These are phyloP conservation scores for Megaleporinus macrocephalus DNA, from an alignment of 2,113 vertebrate species.

Conservation along the genomic window DNA sequence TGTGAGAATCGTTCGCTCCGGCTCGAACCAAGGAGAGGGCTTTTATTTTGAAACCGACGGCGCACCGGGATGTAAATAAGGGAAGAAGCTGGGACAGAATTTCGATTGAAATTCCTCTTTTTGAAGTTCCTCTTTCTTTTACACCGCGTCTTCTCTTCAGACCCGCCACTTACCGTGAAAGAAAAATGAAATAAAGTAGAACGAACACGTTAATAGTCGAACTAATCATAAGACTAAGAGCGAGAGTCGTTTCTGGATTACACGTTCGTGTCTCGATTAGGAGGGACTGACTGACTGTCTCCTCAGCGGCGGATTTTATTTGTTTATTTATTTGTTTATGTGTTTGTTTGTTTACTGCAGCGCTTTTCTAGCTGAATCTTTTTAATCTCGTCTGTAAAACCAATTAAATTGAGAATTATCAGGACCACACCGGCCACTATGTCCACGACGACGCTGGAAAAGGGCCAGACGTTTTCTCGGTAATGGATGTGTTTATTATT, in stretches of 20 bases:
- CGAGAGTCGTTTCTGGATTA: neutral
- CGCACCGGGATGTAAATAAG: neutral
- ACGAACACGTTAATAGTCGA: neutral
- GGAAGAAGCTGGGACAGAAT: neutral
- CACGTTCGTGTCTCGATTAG: too few species aligned
- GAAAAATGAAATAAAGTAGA: neutral
- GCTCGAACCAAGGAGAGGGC: neutral
- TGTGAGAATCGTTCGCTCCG: too few species aligned
- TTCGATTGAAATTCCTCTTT: neutral
- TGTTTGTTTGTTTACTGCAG: neutral
- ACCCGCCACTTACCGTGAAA: too few species aligned
- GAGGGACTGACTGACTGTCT: neutral
- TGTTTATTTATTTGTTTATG: neutral
- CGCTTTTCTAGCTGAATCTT: neutral
- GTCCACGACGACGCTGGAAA: constrained; percentile 19
- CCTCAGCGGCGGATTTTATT: neutral
- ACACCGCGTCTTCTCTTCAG: neutral
- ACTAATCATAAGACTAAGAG: neutral
- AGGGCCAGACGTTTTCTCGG: constrained; percentile 12
- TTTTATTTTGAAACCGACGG: constrained; percentile 3
- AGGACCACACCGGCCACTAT: neutral
- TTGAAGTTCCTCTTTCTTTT: neutral
- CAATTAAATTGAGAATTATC: neutral
- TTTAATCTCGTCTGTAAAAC: neutral
- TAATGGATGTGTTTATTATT: neutral